Evolutionary conservation across 2,888 invertebrate species (phyloP).

Genomic region (Hermaeophaga mercurialis): DNA sequence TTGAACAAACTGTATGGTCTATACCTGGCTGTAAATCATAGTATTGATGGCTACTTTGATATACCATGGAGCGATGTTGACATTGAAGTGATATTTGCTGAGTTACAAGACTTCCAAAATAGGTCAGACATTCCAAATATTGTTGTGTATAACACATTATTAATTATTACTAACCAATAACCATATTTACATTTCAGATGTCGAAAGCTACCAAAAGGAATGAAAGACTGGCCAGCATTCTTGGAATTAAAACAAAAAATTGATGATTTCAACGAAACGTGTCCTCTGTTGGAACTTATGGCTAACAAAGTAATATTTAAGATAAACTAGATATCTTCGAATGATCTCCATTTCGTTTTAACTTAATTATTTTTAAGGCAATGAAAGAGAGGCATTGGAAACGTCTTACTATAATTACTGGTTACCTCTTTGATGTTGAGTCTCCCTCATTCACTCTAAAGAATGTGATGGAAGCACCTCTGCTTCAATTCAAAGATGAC

Average conservation of each 20-base stretch:
- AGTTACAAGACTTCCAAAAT: slow-evolving; percentile 82
- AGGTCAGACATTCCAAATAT: slow-evolving; percentile 58
- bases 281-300: slow-evolving; percentile 86
- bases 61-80: slow-evolving; percentile 84
- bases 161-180: too few relatives aligned
- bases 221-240: slow-evolving; percentile 89
- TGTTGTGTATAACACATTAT: too few relatives aligned
- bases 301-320: slow-evolving; percentile 77
- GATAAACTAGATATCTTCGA: too few relatives aligned
- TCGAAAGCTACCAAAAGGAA: slow-evolving; percentile 79
- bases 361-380: slow-evolving; percentile 50
- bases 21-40: slow-evolving; percentile 83
- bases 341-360: neutral
- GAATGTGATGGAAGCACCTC: slow-evolving; percentile 83
- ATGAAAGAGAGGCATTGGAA: slow-evolving; percentile 64
- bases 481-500: slow-evolving; percentile 82
- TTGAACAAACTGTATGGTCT: slow-evolving; percentile 80
- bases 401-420: slow-evolving; percentile 63
- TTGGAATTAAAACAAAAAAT: slow-evolving; percentile 85
- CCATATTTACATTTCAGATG: slow-evolving; percentile 67
- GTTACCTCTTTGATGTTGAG: slow-evolving; percentile 76
- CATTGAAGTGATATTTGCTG: slow-evolving; percentile 78
- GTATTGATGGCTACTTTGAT: slow-evolving; percentile 85
- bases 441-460: slow-evolving; percentile 80
- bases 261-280: slow-evolving; percentile 88